Percentiles rank a stretch among this genome's conserved stretches.
phyloP scores from a whole-genome alignment of 1,140 invertebrate species.

The Habropoda laboriosa region DNA sequence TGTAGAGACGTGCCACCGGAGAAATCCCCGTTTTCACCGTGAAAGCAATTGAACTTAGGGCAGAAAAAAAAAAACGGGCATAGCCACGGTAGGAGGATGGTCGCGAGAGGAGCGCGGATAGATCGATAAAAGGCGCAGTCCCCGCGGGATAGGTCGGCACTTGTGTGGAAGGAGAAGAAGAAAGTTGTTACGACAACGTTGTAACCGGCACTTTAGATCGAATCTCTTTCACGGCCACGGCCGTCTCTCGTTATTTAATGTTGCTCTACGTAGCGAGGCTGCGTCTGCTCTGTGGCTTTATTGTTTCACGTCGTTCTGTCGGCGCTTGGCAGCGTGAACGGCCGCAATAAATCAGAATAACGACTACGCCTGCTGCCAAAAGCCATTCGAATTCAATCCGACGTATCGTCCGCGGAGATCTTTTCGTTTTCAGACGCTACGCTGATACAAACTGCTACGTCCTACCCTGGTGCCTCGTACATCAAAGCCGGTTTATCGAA shows the following conservation, averaged over 20 bases:
- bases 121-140: slow-evolving; percentile 41
- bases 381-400: slow-evolving; percentile 63
- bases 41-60: not conserved
- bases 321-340: slow-evolving; percentile 17
- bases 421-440: slow-evolving; percentile 7
- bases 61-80: not conserved
- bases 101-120: not conserved
- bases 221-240: slow-evolving; percentile 61
- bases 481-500: slow-evolving; percentile 5
- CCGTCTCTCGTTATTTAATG: slow-evolving; percentile 67
- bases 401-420: slow-evolving; percentile 30
- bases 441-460: slow-evolving; percentile 25
- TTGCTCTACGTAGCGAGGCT: slow-evolving; percentile 33
- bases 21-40: not conserved
- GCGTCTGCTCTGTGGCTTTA: slow-evolving; percentile 26
- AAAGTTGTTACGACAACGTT: slow-evolving; percentile 67
- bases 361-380: slow-evolving; percentile 60
- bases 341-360: slow-evolving; percentile 61
- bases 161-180: slow-evolving; percentile 36
- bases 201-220: slow-evolving; percentile 69
- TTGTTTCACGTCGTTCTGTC: slow-evolving; percentile 51
- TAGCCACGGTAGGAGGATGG: not conserved
- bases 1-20: too few species aligned
- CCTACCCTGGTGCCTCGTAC: not conserved
- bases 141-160: not conserved